phyloP scores from a whole-genome alignment of 2,888 invertebrate species.

The Parascotia fuliginaria region DNA sequence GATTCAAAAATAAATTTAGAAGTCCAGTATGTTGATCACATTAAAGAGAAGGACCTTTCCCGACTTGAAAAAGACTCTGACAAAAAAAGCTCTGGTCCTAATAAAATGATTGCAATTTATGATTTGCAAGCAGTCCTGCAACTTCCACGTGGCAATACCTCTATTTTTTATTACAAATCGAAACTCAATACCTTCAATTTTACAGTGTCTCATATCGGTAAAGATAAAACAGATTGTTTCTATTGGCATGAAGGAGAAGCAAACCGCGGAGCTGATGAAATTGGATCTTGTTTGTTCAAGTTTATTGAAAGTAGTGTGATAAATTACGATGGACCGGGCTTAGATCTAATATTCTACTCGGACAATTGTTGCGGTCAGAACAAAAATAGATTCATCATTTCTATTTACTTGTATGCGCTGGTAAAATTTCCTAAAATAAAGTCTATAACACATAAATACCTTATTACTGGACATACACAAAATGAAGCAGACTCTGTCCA shows the following conservation, averaged over 20 bases:
- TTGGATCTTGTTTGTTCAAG: constrained; percentile 1
- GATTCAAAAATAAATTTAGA: neutral
- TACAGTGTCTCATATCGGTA: neutral
- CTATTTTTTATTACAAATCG: constrained; percentile 8
- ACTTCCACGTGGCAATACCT: constrained; percentile 3
- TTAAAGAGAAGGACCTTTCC: neutral
- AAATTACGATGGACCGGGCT: constrained; percentile 3
- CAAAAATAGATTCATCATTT: too few species aligned
- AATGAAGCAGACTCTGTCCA: constrained; percentile 9
- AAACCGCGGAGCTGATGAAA: neutral
- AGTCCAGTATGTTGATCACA: neutral
- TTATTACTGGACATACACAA: constrained; percentile 11
- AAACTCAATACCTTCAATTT: constrained; percentile 2
- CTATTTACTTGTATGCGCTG: constrained; percentile 3
- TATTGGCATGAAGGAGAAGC: constrained; percentile 2
- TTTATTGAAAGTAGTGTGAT: constrained; percentile 3
- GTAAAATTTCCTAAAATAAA: constrained; percentile 1
- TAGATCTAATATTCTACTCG: constrained; percentile 6
- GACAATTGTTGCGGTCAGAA: too few species aligned
- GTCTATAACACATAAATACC: constrained; percentile 8
- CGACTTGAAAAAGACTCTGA: constrained; percentile 6
- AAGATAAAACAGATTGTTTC: neutral
- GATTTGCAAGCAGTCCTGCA: neutral
- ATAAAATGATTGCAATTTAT: constrained; percentile 2
- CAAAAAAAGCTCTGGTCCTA: neutral